phyloP scores from a whole-genome alignment of 2,888 invertebrate genomes.

The Bimastos eiseni region DNA sequence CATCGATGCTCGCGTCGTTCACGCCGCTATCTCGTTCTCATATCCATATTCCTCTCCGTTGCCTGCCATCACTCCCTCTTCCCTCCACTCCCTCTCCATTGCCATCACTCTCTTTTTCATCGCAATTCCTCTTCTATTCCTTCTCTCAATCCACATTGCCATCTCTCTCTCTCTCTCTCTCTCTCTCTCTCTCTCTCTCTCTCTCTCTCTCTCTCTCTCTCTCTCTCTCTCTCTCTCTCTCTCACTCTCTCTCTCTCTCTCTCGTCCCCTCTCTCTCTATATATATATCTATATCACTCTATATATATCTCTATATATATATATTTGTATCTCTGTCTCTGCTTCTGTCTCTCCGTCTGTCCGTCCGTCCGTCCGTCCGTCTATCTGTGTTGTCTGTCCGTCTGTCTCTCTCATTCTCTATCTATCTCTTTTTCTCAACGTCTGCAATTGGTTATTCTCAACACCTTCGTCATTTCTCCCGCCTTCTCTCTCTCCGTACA shows the following conservation, averaged over 20 bases:
- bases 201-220: constrained; percentile 16
- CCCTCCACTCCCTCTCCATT: neutral
- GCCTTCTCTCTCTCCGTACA: neutral
- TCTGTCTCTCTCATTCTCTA: neutral
- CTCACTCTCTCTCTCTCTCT: neutral
- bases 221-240: neutral
- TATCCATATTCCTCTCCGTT: neutral
- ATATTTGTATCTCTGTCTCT: neutral
- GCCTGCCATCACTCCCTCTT: neutral
- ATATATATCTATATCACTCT: neutral
- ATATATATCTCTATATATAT: neutral
- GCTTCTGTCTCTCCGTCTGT: neutral
- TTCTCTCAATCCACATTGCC: too few relatives aligned
- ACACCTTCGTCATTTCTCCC: too few relatives aligned
- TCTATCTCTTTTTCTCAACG: neutral
- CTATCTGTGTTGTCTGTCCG: neutral
- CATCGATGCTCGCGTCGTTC: neutral
- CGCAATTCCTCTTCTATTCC: neutral
- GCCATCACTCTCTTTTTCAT: neutral
- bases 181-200: neutral
- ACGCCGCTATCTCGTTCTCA: neutral
- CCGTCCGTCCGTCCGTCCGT: neutral
- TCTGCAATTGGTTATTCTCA: neutral
- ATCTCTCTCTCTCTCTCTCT: neutral
- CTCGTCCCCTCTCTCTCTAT: neutral